Evolutionary conservation across 2,797 vertebrate genomes (phyloP).

Genomic region (Sardinella longiceps): DNA sequence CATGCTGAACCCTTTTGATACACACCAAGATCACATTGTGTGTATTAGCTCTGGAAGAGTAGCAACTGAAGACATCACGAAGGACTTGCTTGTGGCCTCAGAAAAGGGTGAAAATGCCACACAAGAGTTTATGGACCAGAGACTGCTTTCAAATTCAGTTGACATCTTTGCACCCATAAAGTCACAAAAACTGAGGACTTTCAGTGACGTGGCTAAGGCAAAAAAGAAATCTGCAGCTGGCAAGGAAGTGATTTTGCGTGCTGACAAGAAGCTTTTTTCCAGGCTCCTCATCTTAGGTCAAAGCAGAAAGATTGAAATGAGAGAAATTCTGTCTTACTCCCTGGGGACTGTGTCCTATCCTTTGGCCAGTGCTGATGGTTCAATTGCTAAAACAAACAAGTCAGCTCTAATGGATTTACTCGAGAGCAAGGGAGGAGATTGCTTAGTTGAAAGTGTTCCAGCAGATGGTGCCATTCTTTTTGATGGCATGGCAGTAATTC

Average conservation of each 20-base stretch:
- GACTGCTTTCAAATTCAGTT: no score
- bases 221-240: constrained; percentile 47
- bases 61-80: constrained; percentile 37
- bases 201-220: constrained; percentile 44
- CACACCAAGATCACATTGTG: constrained; percentile 44
- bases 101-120: constrained; percentile 44
- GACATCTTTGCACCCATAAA: no score
- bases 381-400: constrained; percentile 37
- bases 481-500: constrained; percentile 51
- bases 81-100: constrained; percentile 39
- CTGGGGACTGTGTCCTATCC: constrained; percentile 45
- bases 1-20: constrained; percentile 49
- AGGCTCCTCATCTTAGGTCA: constrained; percentile 32
- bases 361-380: constrained; percentile 39
- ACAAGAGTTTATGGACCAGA: constrained; percentile 38
- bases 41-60: constrained; percentile 43
- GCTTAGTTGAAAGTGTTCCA: constrained; percentile 40
- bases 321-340: constrained; percentile 45
- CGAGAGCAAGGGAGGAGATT: constrained; percentile 39
- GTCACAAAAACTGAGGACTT: no score
- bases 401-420: constrained; percentile 36
- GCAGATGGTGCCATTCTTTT: constrained; percentile 49
- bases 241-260: constrained; percentile 47
- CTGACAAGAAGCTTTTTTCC: constrained; percentile 36
- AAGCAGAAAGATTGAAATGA: constrained; percentile 33